Conservation (phyloP, 2,113 vertebrate genomes). For the Siniperca chuatsi region DNA sequence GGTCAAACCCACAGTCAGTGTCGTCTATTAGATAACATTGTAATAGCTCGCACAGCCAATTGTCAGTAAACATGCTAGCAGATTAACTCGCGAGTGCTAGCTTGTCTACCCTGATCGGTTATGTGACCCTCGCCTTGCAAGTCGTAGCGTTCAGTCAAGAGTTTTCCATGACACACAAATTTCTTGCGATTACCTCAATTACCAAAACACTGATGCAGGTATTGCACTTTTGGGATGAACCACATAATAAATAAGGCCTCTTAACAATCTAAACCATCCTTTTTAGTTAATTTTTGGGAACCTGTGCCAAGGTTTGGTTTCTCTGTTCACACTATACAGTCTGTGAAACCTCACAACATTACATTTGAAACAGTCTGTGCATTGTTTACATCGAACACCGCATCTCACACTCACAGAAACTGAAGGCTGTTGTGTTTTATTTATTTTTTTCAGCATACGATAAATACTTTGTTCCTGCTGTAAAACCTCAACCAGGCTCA, state of each 20-base stretch:
- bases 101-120: not conserved
- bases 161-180: not conserved
- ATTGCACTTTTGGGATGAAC: not conserved
- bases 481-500: constrained; percentile 14
- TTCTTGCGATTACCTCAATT: not conserved
- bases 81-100: not conserved
- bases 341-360: constrained; percentile 1
- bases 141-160: no score
- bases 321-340: not conserved
- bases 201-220: not conserved
- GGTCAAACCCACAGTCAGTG: not conserved
- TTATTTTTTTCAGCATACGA: constrained; percentile 1
- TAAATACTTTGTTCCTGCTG: not conserved
- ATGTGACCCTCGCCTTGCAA: not conserved
- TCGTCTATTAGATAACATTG: not conserved
- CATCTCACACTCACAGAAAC: constrained; percentile 2
- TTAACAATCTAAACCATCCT: constrained; percentile 8
- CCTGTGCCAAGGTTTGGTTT: constrained; percentile 13
- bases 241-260: constrained; percentile 9
- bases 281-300: constrained; percentile 18
- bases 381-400: not conserved
- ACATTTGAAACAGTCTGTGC: not conserved
- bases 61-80: not conserved
- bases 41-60: not conserved
- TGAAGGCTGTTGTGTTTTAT: not conserved